A percentile compares a stretch with the other conserved stretches of the same genome.
phyloP scores from a whole-genome alignment of 2,113 vertebrate genomes.

The Anthoscopus minutus region DNA sequence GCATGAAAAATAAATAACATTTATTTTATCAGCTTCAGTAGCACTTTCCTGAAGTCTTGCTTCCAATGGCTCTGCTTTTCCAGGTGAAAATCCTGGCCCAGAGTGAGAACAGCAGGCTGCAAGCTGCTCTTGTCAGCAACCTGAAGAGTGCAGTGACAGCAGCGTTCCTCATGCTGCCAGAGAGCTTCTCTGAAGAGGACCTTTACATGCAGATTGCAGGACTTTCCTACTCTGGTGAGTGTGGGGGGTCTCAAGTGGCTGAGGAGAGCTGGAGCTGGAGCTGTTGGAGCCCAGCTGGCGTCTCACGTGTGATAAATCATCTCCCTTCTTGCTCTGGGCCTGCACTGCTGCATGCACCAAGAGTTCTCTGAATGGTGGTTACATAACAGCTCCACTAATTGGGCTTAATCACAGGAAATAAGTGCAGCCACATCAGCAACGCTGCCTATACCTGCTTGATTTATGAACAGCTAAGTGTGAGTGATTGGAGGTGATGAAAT shows the following conservation, averaged over 20 bases:
- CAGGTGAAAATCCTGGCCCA: constrained; percentile 90
- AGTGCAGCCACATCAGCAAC: background rate
- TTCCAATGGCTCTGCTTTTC: background rate
- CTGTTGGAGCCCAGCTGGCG: background rate
- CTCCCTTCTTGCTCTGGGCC: background rate
- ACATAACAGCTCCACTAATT: background rate
- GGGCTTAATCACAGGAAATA: background rate
- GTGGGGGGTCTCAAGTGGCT: background rate
- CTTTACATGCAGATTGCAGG: constrained; percentile 89
- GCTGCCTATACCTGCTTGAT: background rate
- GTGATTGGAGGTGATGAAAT: background rate
- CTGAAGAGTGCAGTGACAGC: constrained; percentile 88
- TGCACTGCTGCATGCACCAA: background rate
- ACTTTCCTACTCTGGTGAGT: constrained; percentile 88
- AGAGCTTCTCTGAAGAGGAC: constrained; percentile 92
- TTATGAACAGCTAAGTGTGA: background rate
- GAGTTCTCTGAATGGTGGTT: background rate
- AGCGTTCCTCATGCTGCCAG: constrained; percentile 92
- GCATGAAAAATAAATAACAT: background rate
- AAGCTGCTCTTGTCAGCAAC: constrained; percentile 81
- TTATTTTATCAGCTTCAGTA: background rate
- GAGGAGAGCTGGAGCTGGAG: background rate
- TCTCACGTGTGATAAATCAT: background rate
- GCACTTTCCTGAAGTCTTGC: background rate
- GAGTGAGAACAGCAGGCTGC: constrained; percentile 78